Evolutionary conservation across 2,888 invertebrate species (phyloP).

Genomic region (Prosopocoilus inquinatus): DNA sequence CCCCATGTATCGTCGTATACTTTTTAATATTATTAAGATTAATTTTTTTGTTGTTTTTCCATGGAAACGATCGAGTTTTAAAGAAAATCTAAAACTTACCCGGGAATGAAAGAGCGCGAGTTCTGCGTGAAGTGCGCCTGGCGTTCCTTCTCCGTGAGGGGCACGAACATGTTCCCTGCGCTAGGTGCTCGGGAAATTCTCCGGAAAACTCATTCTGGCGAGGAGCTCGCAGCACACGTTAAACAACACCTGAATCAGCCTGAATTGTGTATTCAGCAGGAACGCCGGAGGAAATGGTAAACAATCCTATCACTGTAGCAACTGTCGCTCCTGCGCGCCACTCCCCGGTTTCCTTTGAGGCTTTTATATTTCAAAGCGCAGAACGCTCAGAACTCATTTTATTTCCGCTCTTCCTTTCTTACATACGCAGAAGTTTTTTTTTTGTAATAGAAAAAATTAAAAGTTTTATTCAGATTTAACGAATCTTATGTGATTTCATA

Average conservation of each 20-base stretch:
- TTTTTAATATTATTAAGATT: too few relatives aligned
- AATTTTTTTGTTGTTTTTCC: too few relatives aligned
- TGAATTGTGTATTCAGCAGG: slow-evolving; percentile 9
- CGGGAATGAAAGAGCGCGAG: slow-evolving; percentile 64
- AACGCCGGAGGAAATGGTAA: slow-evolving; percentile 14
- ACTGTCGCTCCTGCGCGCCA: slow-evolving; percentile 30
- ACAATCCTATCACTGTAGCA: slow-evolving; percentile 28
- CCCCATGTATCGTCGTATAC: too few relatives aligned
- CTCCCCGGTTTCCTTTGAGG: slow-evolving; percentile 11
- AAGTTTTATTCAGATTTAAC: too few relatives aligned
- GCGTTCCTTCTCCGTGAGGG: slow-evolving; percentile 60
- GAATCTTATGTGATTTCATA: too few relatives aligned
- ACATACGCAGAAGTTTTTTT: too few relatives aligned
- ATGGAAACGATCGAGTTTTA: too few relatives aligned
- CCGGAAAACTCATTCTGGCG: neutral
- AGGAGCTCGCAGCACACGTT: slow-evolving; percentile 2
- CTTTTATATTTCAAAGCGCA: neutral
- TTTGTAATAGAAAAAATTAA: too few relatives aligned
- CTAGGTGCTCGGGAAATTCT: neutral
- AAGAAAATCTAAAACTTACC: slow-evolving; percentile 53
- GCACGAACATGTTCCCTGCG: slow-evolving; percentile 57
- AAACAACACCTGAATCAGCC: slow-evolving; percentile 16
- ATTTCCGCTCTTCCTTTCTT: too few relatives aligned
- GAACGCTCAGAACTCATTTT: too few relatives aligned
- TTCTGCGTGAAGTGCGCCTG: slow-evolving; percentile 59